A percentile compares a stretch with the other conserved stretches of the same genome.
phyloP scores from a whole-genome alignment of 1,140 invertebrate genomes.

The Wiebesia pumilae region DNA sequence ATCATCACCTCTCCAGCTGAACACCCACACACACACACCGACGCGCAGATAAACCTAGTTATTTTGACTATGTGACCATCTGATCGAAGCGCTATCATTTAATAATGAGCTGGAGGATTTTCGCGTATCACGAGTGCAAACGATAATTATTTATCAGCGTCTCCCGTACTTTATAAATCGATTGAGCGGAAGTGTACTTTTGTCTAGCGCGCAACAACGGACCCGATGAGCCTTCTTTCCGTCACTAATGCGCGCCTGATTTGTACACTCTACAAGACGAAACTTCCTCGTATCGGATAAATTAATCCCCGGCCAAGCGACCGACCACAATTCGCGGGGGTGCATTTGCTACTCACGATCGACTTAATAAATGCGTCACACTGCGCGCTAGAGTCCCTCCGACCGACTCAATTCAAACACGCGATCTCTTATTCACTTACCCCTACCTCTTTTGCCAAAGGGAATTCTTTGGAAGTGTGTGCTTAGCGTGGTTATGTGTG shows the following conservation, averaged over 20 bases:
- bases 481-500: neutral
- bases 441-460: neutral
- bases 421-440: neutral
- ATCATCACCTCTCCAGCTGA: too few relatives aligned
- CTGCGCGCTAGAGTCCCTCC: neutral
- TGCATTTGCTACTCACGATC: neutral
- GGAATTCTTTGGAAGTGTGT: neutral
- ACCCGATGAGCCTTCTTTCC: neutral
- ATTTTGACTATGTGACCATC: neutral
- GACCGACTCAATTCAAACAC: too few relatives aligned
- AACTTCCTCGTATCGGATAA: neutral
- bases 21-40: too few relatives aligned
- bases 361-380: slow-evolving; percentile 36
- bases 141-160: slow-evolving; percentile 39
- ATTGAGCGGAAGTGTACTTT: slow-evolving; percentile 15
- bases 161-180: neutral
- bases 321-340: neutral
- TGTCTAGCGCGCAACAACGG: neutral
- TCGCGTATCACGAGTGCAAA: too few relatives aligned
- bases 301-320: neutral
- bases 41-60: neutral
- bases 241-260: slow-evolving; percentile 28
- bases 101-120: slow-evolving; percentile 14
- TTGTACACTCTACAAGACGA: neutral
- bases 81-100: neutral